These are phyloP conservation scores for Augochlorella aurata DNA, from an alignment of 2,888 invertebrate species.

Conservation along the genomic window DNA sequence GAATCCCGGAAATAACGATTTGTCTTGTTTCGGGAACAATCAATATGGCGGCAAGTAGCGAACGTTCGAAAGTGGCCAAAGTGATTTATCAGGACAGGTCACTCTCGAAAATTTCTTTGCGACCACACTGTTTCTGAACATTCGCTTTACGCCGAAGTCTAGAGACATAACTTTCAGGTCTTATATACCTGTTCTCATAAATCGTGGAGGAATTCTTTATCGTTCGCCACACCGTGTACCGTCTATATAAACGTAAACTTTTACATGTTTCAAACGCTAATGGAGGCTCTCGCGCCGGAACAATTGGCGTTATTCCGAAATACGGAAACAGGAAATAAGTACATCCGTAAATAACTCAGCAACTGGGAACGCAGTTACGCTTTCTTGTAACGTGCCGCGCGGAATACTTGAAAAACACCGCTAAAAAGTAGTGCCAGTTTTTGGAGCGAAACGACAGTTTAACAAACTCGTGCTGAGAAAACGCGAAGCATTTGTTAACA, in stretches of 20 bases:
- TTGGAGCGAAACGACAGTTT: background rate
- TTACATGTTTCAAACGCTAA: slow-evolving; percentile 13
- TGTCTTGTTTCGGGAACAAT: background rate
- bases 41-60: slow-evolving; percentile 1
- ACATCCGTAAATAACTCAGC: slow-evolving; percentile 6
- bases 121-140: slow-evolving; percentile 46
- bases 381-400: slow-evolving; percentile 4
- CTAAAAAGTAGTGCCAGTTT: background rate
- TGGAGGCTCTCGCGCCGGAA: background rate
- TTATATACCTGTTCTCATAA: slow-evolving; percentile 53
- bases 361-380: background rate
- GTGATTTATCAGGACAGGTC: slow-evolving; percentile 56
- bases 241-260: slow-evolving; percentile 18
- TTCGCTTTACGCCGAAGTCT: slow-evolving; percentile 52
- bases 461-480: background rate
- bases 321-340: background rate
- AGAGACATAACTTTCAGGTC: slow-evolving; percentile 50
- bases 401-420: background rate
- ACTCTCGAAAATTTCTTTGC: slow-evolving; percentile 44
- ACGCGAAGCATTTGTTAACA: background rate
- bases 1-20: background rate
- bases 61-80: slow-evolving; percentile 11
- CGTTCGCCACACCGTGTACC: slow-evolving; percentile 28
- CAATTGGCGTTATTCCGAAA: slow-evolving; percentile 9
- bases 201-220: slow-evolving; percentile 52